Conservation (phyloP, 1,140 invertebrate genomes). For the Diprion similis region DNA sequence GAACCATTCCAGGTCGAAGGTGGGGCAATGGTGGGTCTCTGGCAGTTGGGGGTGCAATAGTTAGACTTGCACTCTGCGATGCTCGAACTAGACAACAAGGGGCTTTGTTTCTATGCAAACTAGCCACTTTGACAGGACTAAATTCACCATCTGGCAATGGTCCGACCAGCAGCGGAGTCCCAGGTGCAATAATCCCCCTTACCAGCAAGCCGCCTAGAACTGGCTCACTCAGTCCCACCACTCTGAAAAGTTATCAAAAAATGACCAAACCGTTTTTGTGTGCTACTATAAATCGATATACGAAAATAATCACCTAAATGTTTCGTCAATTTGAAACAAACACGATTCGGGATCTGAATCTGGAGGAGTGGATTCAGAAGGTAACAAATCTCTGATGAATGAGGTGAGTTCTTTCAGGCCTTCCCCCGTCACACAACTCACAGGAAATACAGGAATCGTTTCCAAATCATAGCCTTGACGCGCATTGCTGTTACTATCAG, state of each 20-base stretch:
- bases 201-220: slow-evolving; percentile 87
- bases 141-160: slow-evolving; percentile 86
- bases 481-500: slow-evolving; percentile 76
- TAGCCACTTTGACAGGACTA: slow-evolving; percentile 77
- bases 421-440: slow-evolving; percentile 93
- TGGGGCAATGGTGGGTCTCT: slow-evolving; percentile 64
- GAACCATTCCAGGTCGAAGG: slow-evolving; percentile 85
- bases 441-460: slow-evolving; percentile 87
- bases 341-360: slow-evolving; percentile 67
- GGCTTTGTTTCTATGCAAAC: slow-evolving; percentile 90
- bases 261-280: too few relatives aligned
- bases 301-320: slow-evolving; percentile 66
- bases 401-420: slow-evolving; percentile 82
- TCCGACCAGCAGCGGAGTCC: slow-evolving; percentile 81
- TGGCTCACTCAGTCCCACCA: slow-evolving; percentile 75
- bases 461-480: slow-evolving; percentile 68
- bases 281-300: too few relatives aligned
- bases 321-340: slow-evolving; percentile 94
- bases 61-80: slow-evolving; percentile 90
- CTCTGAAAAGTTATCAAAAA: slow-evolving; percentile 51
- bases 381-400: slow-evolving; percentile 64
- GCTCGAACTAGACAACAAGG: slow-evolving; percentile 86
- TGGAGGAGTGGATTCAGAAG: slow-evolving; percentile 43
- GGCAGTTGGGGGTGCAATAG: slow-evolving; percentile 67
- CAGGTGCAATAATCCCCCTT: slow-evolving; percentile 86